Conservation (phyloP, 2,113 vertebrate species). For the Nannospalax galili region DNA sequence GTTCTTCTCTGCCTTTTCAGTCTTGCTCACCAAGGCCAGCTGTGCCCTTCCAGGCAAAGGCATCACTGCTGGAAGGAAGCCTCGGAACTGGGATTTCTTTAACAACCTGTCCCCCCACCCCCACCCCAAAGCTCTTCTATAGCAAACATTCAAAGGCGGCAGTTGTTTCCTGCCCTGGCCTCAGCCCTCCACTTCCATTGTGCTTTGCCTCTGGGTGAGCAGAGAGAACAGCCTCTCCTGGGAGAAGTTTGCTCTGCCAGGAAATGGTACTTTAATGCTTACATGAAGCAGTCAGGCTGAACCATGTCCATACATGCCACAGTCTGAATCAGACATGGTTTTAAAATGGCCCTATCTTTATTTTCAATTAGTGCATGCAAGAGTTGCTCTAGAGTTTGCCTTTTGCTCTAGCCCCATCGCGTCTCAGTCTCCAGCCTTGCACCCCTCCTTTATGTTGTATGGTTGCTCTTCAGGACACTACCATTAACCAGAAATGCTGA, state of each 20-base stretch:
- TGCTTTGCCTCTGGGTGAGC: not conserved
- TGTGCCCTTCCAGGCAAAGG: not conserved
- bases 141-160: not conserved
- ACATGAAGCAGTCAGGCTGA: constrained; percentile 53
- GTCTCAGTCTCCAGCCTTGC: not conserved
- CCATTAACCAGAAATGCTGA: not conserved
- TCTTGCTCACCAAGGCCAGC: not conserved
- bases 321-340: constrained; percentile 45
- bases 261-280: not conserved
- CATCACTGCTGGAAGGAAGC: not conserved
- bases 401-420: not conserved
- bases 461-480: not conserved
- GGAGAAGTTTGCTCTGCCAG: constrained; percentile 1
- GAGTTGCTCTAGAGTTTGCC: not conserved
- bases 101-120: not conserved
- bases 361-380: not conserved
- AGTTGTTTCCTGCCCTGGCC: not conserved
- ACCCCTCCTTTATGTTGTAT: not conserved
- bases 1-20: not conserved
- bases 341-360: not conserved
- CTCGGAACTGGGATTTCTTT: not conserved
- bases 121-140: not conserved
- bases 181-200: not conserved
- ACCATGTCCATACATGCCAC: not conserved
- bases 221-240: constrained; percentile 24